Base-by-base conservation (phyloP, 2,797 vertebrate genomes). In the Tarsius wallacei region DNA sequence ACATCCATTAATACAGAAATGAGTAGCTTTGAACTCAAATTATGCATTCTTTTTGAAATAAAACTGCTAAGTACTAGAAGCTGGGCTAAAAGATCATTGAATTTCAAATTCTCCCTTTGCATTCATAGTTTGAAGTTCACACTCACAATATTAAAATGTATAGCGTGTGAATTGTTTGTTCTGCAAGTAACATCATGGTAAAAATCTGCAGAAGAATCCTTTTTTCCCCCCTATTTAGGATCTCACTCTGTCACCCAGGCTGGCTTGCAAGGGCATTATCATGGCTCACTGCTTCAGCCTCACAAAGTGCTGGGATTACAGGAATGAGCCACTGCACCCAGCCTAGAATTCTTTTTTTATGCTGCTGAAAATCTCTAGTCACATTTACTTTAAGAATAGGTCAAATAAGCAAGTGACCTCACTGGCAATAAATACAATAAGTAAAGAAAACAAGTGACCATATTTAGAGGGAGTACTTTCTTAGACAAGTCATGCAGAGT, bases 401-500 rank as follows among this genome's bases (percentile, higher is more conserved):
- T 78, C 33, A 80, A 36, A 74, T 94, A 81, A 91, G 53, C 63
- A 86, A 51, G 36, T 77, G 31, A 66, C 16, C 7, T 91, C 31
- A 33, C 8, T 71, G 5, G 19, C 70, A 86, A 76, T 94, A 31
- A 0, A 93, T 78, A 93, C 85, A 55, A 88, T 84, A 83, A 78
- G 15, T 16, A 78, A 70, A 49, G 17, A 59, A 80, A 81, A 63
- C 12, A 16, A 5, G 0, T 22, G 9, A 28, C 4, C 7, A 22
- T 66, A 22, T 76, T 94, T 61, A n/a, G 24, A 36, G 33, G 36
- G 12, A 73, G 11, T n/a, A 47, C 33, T 61, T 85, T 86, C 97
- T 97, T 84, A 94, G 21, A 16, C 15, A 95, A 61, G 42, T 76
- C 7, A 19, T 73, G 9, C 19, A 90, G 80, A 66, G 57, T 85